Conservation (phyloP, 2,888 invertebrate genomes). For the Physocephala rufipes region DNA sequence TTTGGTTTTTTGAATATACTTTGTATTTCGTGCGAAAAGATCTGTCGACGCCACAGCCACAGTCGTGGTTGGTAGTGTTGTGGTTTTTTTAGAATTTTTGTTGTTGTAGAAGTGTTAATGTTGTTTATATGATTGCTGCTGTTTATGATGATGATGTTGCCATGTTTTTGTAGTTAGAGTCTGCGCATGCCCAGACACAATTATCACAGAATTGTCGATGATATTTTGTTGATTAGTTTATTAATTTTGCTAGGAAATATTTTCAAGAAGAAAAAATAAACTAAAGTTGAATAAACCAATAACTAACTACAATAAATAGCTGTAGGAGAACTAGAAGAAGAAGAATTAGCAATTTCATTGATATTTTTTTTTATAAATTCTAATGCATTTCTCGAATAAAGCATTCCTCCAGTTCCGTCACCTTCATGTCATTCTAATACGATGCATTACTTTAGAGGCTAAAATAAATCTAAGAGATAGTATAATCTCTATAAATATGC, state of each 20-base stretch:
- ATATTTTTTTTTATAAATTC: too few species aligned
- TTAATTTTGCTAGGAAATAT: background rate
- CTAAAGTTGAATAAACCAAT: background rate
- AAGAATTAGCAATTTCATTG: too few species aligned
- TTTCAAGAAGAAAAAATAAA: too few species aligned
- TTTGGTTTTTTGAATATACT: slow-evolving; percentile 12
- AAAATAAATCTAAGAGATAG: too few species aligned
- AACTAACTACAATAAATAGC: too few species aligned
- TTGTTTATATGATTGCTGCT: background rate
- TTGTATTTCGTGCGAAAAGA: slow-evolving; percentile 30
- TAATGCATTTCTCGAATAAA: too few species aligned
- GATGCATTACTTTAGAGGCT: too few species aligned
- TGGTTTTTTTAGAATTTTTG: slow-evolving; percentile 1
- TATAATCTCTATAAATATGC: too few species aligned
- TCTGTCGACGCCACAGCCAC: background rate
- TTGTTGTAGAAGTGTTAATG: slow-evolving; percentile 9
- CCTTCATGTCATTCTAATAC: too few species aligned
- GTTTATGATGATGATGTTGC: too few species aligned
- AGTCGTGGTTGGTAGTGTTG: background rate
- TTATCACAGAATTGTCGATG: background rate
- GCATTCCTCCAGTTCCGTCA: too few species aligned
- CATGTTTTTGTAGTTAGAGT: background rate
- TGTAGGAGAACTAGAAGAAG: too few species aligned
- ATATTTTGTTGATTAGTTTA: background rate
- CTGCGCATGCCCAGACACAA: background rate